A percentile compares a stretch with the other conserved stretches of the same genome.
phyloP scores from a whole-genome alignment of 2,797 vertebrate genomes.

The Remorina albescens region DNA sequence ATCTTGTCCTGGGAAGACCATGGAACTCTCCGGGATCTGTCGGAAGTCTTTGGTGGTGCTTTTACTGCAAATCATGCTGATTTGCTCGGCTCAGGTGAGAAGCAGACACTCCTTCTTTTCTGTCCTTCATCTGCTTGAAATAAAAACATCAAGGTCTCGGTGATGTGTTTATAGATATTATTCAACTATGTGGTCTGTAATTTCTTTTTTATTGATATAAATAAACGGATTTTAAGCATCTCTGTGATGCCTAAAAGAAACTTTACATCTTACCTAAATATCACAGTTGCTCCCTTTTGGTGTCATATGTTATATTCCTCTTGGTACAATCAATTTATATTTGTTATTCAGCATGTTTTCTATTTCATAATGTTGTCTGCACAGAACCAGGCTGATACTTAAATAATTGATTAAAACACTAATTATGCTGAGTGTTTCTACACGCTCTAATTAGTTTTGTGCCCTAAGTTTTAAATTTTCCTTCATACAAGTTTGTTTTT shows the following conservation, averaged over 20 bases:
- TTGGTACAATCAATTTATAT: neutral
- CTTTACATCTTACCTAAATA: neutral
- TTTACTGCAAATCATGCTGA: constrained; percentile 86
- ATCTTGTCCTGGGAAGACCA: constrained; percentile 75
- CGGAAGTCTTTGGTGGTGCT: constrained; percentile 75
- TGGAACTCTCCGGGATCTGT: constrained; percentile 77
- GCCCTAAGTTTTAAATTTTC: neutral
- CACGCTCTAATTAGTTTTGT: neutral
- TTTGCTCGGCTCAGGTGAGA: constrained; percentile 93
- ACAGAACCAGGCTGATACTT: neutral
- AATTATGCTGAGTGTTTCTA: neutral
- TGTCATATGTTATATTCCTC: neutral
- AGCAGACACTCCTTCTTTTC: neutral
- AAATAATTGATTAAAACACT: too few species aligned
- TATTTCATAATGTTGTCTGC: neutral
- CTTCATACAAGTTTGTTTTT: neutral
- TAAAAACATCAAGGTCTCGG: neutral
- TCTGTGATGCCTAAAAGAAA: neutral
- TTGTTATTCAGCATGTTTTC: neutral
- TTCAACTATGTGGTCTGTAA: neutral
- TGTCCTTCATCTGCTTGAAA: neutral
- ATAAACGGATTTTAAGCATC: neutral
- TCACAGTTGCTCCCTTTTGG: too few species aligned
- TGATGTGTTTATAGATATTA: neutral
- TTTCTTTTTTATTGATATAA: neutral